phyloP scores from a whole-genome alignment of 1,140 invertebrate species.

The Drosophila ohnishii region DNA sequence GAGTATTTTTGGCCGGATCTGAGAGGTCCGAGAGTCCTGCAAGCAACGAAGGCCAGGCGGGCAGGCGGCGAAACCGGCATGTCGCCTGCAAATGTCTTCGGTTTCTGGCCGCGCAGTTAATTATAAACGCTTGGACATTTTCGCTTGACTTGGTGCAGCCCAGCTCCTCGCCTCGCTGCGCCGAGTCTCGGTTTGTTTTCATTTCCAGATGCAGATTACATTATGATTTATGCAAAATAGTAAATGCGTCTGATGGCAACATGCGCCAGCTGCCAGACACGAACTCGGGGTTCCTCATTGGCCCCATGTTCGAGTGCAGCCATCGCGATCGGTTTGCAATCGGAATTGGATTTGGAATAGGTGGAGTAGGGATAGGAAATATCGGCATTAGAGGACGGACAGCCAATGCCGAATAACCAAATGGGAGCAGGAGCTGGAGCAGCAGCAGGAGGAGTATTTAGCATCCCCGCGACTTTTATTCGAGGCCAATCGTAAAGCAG shows the following conservation, averaged over 20 bases:
- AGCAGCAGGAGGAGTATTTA: slow-evolving; percentile 15
- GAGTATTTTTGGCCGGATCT: slow-evolving; percentile 30
- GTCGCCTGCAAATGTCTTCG: slow-evolving; percentile 76
- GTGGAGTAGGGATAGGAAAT: background rate
- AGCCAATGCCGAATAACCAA: slow-evolving; percentile 9
- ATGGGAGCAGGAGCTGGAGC: slow-evolving; percentile 12
- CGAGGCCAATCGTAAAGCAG: slow-evolving; percentile 65
- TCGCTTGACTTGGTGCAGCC: slow-evolving; percentile 51
- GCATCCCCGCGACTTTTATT: slow-evolving; percentile 29
- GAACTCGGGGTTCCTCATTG: slow-evolving; percentile 31
- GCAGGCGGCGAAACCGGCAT: slow-evolving; percentile 58
- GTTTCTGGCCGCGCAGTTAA: slow-evolving; percentile 78
- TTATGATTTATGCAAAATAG: slow-evolving; percentile 83
- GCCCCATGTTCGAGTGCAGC: slow-evolving; percentile 24
- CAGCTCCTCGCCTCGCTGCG: slow-evolving; percentile 13
- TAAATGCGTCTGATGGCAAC: slow-evolving; percentile 82
- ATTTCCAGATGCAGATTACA: slow-evolving; percentile 83
- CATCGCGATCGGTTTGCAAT: slow-evolving; percentile 33
- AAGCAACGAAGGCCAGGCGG: slow-evolving; percentile 4
- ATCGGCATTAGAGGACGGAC: slow-evolving; percentile 7
- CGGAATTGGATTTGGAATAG: slow-evolving; percentile 22
- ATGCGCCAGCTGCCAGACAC: slow-evolving; percentile 64
- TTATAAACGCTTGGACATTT: slow-evolving; percentile 83
- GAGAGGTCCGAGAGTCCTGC: slow-evolving; percentile 60
- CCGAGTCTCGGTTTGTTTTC: slow-evolving; percentile 67